A percentile compares a stretch with the other conserved stretches of the same genome.
Evolutionary conservation across 2,888 invertebrate genomes (phyloP).

Genomic region (Troides oblongomaculatus): DNA sequence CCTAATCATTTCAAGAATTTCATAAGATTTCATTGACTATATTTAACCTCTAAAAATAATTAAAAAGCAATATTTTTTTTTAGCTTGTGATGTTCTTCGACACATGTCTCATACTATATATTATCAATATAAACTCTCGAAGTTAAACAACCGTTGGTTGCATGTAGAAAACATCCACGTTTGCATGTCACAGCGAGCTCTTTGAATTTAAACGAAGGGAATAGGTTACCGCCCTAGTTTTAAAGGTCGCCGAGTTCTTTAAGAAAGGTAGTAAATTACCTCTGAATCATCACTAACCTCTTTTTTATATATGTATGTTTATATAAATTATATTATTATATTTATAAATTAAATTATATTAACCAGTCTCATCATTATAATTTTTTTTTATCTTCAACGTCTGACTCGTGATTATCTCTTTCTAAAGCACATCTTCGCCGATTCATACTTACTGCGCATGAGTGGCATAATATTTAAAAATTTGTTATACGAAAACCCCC

Average conservation of each 20-base stretch:
- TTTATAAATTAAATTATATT: background rate
- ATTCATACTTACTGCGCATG: too few species aligned
- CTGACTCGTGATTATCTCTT: background rate
- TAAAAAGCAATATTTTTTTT: background rate
- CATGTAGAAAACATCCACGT: constrained; percentile 39
- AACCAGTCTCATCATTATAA: background rate
- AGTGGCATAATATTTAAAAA: background rate
- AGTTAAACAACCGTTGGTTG: constrained; percentile 41
- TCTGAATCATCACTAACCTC: background rate
- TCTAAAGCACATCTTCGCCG: too few species aligned
- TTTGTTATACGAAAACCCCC: background rate
- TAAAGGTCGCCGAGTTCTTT: constrained; percentile 38
- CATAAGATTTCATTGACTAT: too few species aligned
- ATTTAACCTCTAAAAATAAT: too few species aligned
- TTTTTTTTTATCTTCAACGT: background rate
- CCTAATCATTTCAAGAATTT: too few species aligned
- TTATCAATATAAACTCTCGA: constrained; percentile 27
- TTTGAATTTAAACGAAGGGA: constrained; percentile 57
- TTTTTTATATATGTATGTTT: background rate
- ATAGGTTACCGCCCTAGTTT: constrained; percentile 55
- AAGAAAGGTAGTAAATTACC: constrained; percentile 7
- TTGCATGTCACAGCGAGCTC: constrained; percentile 42
- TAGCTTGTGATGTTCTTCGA: background rate
- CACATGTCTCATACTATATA: background rate
- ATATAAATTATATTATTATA: too few species aligned